Evolutionary conservation across 2,888 invertebrate species (phyloP).

Genomic region (Belgica antarctica): DNA sequence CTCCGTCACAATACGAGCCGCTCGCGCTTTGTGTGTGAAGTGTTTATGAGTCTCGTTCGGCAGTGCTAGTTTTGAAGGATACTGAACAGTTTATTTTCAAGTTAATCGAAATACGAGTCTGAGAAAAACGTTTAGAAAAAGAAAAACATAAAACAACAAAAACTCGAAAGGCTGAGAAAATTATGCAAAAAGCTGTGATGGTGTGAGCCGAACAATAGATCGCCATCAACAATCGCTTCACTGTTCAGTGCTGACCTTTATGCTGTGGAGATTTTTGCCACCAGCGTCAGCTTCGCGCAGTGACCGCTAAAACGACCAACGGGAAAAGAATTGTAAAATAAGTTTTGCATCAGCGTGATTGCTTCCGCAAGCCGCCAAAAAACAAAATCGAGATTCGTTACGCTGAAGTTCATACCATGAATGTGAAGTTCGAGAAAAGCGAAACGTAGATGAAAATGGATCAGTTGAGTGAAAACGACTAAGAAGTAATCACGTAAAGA

Average conservation of each 20-base stretch:
- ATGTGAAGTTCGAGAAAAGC: not conserved
- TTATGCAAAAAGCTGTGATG: conserved; percentile 33
- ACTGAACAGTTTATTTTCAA: conserved; percentile 35
- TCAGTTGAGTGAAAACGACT: conserved; percentile 8
- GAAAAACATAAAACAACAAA: conserved; percentile 11
- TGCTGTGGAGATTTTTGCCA: not conserved
- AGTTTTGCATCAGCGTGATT: conserved; percentile 1
- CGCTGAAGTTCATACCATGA: no score
- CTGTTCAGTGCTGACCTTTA: conserved; percentile 38
- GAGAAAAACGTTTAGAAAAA: no score
- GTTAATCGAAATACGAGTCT: conserved; percentile 4
- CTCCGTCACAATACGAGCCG: conserved; percentile 14
- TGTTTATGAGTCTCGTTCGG: conserved; percentile 8
- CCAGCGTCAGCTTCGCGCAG: no score
- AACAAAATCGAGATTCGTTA: not conserved
- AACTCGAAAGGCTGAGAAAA: not conserved
- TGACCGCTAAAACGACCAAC: not conserved
- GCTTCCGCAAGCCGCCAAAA: conserved; percentile 11
- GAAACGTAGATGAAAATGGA: conserved; percentile 35
- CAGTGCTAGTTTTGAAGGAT: conserved; percentile 32
- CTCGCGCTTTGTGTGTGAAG: conserved; percentile 12
- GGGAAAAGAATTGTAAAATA: conserved; percentile 18
- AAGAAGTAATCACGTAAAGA: conserved; percentile 29
- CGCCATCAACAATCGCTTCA: conserved; percentile 5
- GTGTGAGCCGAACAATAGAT: conserved; percentile 25